Base-by-base conservation (phyloP, 2,797 vertebrate species). In the Dendrocincla tyrannina region DNA sequence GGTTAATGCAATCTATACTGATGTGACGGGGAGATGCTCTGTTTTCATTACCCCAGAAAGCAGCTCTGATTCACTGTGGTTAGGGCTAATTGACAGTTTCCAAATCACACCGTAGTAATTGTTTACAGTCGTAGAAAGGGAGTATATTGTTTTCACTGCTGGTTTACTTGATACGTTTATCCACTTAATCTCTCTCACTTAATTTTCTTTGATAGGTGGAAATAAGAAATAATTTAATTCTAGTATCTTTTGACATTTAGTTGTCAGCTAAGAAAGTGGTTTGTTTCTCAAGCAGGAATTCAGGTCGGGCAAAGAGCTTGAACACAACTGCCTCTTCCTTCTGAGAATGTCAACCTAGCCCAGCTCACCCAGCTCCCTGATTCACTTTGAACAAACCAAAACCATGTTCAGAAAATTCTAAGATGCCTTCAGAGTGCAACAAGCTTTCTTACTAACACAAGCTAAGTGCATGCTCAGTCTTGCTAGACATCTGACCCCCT, bases 41-140 rank as follows among this genome's bases (percentile, higher is more conserved):
- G 25, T 94, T 94, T 91, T 82, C 95, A 93, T 91, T 94, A 95
- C 73, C 58, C n/a, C 91, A 94, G 91, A 84, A 94, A 81, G 80
- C 60, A 94, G 47, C 80, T 90, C 93, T 76, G 93, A 95, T 88
- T 95, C 93, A 79, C 88, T 80, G 84, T 82, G 82, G 59, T 93
- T 79, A 72, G 64, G n/a, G 75, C 89, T 94, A 96, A 95, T 94
- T 93, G 96, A 95, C 93, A 89, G 78, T 75, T 91, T 93, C 91
- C 93, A 95, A 95, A 96, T 91, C 68, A 77, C 88, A 77, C 8
- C 0, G 56, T 58, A 94, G 92, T 89, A 93, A 94, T 80, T 96
- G 89, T 96, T 96, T 92, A 94, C 81, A 89, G 64, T 89, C 89
- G 81, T 77, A 94, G 78, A 87, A 94, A 87, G 72, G 37, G 60